Base-by-base conservation (phyloP, 1,140 invertebrate species). In the Drosophila ogumai region DNA sequence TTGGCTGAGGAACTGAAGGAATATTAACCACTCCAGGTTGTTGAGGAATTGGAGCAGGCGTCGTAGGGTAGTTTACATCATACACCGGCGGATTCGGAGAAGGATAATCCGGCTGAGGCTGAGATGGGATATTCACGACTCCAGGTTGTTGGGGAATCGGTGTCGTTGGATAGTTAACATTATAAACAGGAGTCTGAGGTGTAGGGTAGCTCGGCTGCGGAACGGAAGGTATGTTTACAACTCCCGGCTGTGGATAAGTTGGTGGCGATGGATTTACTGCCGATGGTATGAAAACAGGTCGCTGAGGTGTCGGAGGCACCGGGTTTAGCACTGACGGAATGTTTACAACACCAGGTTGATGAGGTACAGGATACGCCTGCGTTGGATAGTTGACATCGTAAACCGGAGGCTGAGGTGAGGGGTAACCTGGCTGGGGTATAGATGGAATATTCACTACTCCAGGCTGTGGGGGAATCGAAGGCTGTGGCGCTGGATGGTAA, bases 51-150 rank as follows among this genome's bases (percentile, higher is more conserved):
- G 40, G 10, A 15, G n/a, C 6, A 17, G 69, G 12, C 12, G 31
- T 36, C 8, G 66, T 58, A 8, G 74, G 52, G 9, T 82, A 67
- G 22, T 43, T 60, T 0, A 96, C 95, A 82, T 95, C 95, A 17
- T 94, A 94, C 2, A 96, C 95, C 85, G 96, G 97, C 13, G 96
- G 96, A 86, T 95, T 96, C 34, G 95, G 95, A 52, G 93, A 76
- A 13, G 94, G 94, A 32, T 64, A 10, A 3, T 15, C 17, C 93
- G 76, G 65, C n/a, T 71, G 49, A 3, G 59, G 64, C 3, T 31
- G 17, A 12, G 78, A 75, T 9, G 78, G 76, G 64, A 82, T 81
- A 44, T 94, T 81, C 94, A 94, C 19, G 95, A 96, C 90, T 96
- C 97, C 92, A 94, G 75, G 59, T 13, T 65, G 34, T 13, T 74